Percentiles rank a stretch among this genome's conserved stretches.
phyloP scores from a whole-genome alignment of 1,140 invertebrate genomes.

The Drosophila repletoides region DNA sequence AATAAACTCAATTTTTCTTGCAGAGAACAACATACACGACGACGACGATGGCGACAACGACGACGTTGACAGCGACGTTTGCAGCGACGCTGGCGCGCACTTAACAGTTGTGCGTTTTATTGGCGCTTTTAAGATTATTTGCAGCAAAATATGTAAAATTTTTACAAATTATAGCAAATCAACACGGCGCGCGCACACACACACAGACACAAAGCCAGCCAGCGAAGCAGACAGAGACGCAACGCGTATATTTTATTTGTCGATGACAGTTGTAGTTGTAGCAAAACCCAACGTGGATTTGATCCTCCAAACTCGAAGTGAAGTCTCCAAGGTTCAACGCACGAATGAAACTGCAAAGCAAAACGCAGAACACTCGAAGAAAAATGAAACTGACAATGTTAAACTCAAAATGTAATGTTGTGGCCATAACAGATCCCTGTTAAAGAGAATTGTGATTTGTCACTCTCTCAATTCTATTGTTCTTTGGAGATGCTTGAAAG shows the following conservation, averaged over 20 bases:
- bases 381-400: constrained; percentile 35
- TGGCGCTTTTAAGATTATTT: constrained; percentile 31
- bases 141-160: constrained; percentile 36
- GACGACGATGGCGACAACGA: no score
- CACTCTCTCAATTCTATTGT: not conserved
- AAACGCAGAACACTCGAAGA: constrained; percentile 29
- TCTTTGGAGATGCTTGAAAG: not conserved
- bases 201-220: constrained; percentile 53
- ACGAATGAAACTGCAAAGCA: constrained; percentile 41
- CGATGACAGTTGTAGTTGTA: constrained; percentile 62
- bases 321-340: constrained; percentile 66
- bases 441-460: constrained; percentile 9
- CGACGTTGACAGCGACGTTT: constrained; percentile 52
- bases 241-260: constrained; percentile 61
- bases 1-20: constrained; percentile 49
- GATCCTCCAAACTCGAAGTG: constrained; percentile 81
- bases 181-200: constrained; percentile 41
- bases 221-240: constrained; percentile 50
- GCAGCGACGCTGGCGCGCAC: constrained; percentile 39
- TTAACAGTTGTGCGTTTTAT: constrained; percentile 56
- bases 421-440: constrained; percentile 4
- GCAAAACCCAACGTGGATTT: constrained; percentile 75
- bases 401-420: constrained; percentile 39
- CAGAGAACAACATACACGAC: constrained; percentile 64
- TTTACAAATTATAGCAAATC: constrained; percentile 46